Conservation (phyloP, 2,113 vertebrate genomes). For the Varanus komodoensis region DNA sequence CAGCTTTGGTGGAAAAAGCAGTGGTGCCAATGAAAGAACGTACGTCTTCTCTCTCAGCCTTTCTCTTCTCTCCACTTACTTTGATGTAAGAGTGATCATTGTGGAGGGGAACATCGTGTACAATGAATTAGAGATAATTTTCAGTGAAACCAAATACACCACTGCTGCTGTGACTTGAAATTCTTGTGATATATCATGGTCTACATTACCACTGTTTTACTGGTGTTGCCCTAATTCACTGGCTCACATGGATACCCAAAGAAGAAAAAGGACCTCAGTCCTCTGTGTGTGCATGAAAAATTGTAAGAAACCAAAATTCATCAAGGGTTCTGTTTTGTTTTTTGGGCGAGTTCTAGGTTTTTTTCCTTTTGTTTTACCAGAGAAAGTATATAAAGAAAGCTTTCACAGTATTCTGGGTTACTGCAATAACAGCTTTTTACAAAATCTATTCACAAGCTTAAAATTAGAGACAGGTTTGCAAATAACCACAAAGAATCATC, state of each 20-base stretch:
- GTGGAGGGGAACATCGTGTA: background rate
- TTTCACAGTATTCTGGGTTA: conserved; percentile 34
- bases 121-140: conserved; percentile 29
- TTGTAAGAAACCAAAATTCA: conserved; percentile 45
- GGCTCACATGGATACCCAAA: background rate
- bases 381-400: conserved; percentile 27
- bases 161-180: background rate
- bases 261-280: conserved; percentile 21
- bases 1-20: conserved; percentile 15
- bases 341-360: too few relatives aligned
- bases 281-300: background rate
- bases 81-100: conserved; percentile 15
- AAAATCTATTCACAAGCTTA: conserved; percentile 44
- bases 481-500: conserved; percentile 41
- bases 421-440: conserved; percentile 19
- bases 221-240: background rate
- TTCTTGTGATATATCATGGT: background rate
- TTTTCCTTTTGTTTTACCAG: background rate
- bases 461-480: conserved; percentile 43
- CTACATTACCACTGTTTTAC: conserved; percentile 22
- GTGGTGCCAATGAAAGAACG: background rate
- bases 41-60: background rate
- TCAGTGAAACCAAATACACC: conserved; percentile 24
- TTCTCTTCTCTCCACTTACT: conserved; percentile 25
- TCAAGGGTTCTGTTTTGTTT: conserved; percentile 10